Conservation (phyloP, 2,113 vertebrate genomes). For the Perccottus glenii region DNA sequence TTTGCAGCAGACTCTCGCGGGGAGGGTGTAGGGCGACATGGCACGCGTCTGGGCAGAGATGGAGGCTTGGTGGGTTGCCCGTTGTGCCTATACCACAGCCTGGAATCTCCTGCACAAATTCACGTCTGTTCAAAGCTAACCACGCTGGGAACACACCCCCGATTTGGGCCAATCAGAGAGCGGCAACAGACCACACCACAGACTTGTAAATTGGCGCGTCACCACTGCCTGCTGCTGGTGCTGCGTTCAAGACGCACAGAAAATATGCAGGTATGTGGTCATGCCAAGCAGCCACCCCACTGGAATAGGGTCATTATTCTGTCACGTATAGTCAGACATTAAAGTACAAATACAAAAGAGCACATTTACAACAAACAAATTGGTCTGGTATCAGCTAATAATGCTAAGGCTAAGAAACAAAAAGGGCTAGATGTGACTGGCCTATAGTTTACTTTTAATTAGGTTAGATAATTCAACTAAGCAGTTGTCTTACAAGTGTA, state of each 20-base stretch:
- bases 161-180: slow-evolving; percentile 73
- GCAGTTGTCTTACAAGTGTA: too few species aligned
- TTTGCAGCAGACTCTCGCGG: slow-evolving; percentile 42
- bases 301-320: neutral
- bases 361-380: too few species aligned
- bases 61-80: slow-evolving; percentile 49
- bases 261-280: slow-evolving; percentile 19
- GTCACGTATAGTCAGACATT: neutral
- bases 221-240: slow-evolving; percentile 60
- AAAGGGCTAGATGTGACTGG: too few species aligned
- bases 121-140: slow-evolving; percentile 73
- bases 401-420: too few species aligned
- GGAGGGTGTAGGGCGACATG: slow-evolving; percentile 29
- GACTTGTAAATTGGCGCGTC: slow-evolving; percentile 68
- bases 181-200: slow-evolving; percentile 53
- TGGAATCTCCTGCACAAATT: slow-evolving; percentile 74
- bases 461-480: too few species aligned
- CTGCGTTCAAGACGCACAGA: slow-evolving; percentile 53
- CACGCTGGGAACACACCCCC: slow-evolving; percentile 79
- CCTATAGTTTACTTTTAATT: neutral
- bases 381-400: too few species aligned
- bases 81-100: slow-evolving; percentile 60
- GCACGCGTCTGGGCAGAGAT: slow-evolving; percentile 51
- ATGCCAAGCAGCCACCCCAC: neutral
- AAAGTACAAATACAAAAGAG: too few species aligned